Evolutionary conservation across 1,140 invertebrate genomes (phyloP).

Genomic region (Patella vulgata): DNA sequence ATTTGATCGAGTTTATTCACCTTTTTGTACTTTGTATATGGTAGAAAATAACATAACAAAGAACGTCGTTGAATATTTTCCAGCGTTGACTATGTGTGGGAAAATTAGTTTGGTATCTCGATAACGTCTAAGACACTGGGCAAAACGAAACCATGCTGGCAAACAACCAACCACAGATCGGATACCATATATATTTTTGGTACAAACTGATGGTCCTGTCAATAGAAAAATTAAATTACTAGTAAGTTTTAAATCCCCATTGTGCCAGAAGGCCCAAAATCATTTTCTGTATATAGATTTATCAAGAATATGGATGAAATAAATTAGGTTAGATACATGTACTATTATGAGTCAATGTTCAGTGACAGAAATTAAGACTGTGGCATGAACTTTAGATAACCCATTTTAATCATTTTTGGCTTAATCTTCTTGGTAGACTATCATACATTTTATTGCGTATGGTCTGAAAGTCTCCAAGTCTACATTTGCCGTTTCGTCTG

Average conservation of each 20-base stretch:
- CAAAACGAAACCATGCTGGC: constrained; percentile 97
- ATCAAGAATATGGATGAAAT: constrained; percentile 7
- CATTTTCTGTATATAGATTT: no score
- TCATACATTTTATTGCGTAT: no score
- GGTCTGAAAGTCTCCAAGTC: no score
- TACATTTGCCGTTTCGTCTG: no score
- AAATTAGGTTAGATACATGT: not conserved
- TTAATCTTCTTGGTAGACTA: no score
- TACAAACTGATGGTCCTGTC: constrained; percentile 47
- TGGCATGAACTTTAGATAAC: no score
- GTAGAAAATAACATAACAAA: constrained; percentile 90
- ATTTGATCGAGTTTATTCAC: no score
- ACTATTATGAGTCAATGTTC: no score
- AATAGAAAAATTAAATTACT: constrained; percentile 13
- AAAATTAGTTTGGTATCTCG: constrained; percentile 79
- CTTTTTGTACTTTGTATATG: constrained; percentile 75
- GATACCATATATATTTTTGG: constrained; percentile 60
- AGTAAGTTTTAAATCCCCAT: not conserved
- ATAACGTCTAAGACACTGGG: constrained; percentile 96
- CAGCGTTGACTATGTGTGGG: constrained; percentile 96
- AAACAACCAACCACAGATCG: constrained; percentile 84
- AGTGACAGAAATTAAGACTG: no score
- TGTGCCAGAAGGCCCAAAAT: no score
- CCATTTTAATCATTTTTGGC: no score
- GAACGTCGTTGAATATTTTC: constrained; percentile 98